Base-by-base conservation (phyloP, 1,140 invertebrate genomes). In the Lepidostoma basale region DNA sequence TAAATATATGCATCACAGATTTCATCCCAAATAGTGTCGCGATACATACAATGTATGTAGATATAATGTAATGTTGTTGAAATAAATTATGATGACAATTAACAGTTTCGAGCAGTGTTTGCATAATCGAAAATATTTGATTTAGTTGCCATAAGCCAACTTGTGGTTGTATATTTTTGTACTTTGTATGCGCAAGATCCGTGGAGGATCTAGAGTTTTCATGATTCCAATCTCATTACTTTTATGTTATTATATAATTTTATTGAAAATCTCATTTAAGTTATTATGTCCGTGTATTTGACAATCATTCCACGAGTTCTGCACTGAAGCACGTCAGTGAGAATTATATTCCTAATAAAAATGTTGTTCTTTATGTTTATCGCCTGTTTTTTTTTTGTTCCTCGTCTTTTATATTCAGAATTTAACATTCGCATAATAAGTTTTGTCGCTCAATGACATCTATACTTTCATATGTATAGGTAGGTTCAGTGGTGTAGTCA, bases 91-190 rank as follows among this genome's bases (percentile, higher is more conserved):
- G 28, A 56, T 56, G 52, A 56, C 52, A 36, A 33, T 56, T 30
- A 33, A 39, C n/a, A n/a, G n/a, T n/a, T n/a, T n/a, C n/a, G n/a
- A 56, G 2, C 52, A 56, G 52, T 56, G 36, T 56, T 56, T 56
- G 45, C 45, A 49, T 49, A 49, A 49, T 56, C 28, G 52, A 56
- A 22, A 56, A 20, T n/a, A 56, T 18, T 56, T 18, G 52, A 36
- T 36, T 33, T 14, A 56, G 52, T 33, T 56, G 52, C 52, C 52
- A 36, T 33, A 33, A 33, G 3, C n/a, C 18, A 36, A 39, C 16
- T 1, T 56, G 16, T 33, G 2, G 33, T 14, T 56, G 26, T 20
- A 33, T 39, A 56, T 26, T 36, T 56, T 33, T 56, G 52, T 56
- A 56, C 52, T 56, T 16, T 22, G 45, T 36, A n/a, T 9, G 33